phyloP scores from a whole-genome alignment of 23 tunicate genomes.

The Pegea sp. region DNA sequence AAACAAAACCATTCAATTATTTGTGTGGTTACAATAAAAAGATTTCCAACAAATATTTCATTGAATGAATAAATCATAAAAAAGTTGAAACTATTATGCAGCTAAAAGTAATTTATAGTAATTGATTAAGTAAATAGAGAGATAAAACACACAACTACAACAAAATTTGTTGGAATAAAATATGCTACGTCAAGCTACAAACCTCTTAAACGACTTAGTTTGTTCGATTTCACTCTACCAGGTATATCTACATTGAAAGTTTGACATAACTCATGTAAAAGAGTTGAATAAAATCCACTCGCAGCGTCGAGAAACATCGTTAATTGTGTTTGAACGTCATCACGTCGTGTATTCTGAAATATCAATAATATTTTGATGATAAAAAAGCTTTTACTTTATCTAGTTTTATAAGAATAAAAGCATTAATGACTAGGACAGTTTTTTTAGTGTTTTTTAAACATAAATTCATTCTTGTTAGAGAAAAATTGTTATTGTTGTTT shows the following conservation, averaged over 20 bases:
- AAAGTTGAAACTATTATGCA: background rate
- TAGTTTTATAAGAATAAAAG: too few relatives aligned
- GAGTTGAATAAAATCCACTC: conserved; percentile 57
- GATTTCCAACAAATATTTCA: too few relatives aligned
- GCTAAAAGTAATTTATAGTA: background rate
- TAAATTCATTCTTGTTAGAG: too few relatives aligned
- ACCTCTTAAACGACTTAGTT: conserved; percentile 63
- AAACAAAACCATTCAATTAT: too few relatives aligned
- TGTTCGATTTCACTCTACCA: conserved; percentile 33
- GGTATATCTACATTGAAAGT: conserved; percentile 54
- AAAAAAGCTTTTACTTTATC: too few relatives aligned
- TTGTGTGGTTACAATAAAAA: too few relatives aligned
- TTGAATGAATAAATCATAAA: too few relatives aligned
- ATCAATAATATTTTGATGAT: background rate
- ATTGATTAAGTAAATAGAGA: too few relatives aligned
- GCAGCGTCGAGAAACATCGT: conserved; percentile 80
- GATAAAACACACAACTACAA: too few relatives aligned
- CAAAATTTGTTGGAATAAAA: background rate
- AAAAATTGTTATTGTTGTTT: too few relatives aligned
- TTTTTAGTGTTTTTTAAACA: too few relatives aligned
- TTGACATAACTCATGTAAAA: conserved; percentile 74
- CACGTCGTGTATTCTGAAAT: conserved; percentile 47
- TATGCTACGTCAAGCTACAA: background rate
- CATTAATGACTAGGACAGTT: too few relatives aligned
- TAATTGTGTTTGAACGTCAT: conserved; percentile 60